Conservation (phyloP, 1,140 invertebrate genomes). For the Prorops nasuta region DNA sequence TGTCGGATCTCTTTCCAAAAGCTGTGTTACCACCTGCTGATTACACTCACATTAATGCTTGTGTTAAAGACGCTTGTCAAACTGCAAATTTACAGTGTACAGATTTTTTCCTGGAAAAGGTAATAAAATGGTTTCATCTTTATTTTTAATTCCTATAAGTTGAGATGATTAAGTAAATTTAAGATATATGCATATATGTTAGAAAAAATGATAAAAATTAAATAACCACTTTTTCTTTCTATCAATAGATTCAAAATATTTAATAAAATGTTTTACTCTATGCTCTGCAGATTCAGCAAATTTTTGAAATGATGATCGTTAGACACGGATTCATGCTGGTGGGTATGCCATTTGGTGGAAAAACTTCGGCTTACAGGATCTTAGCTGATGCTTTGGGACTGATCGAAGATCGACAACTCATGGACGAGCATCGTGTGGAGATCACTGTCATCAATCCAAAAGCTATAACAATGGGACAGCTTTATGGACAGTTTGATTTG, state of each 20-base stretch:
- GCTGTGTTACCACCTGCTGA: conserved; percentile 75
- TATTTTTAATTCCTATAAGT: too few relatives aligned
- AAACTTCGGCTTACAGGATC: conserved; percentile 76
- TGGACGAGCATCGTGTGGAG: conserved; percentile 87
- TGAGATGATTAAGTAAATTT: too few relatives aligned
- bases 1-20: conserved; percentile 89
- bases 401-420: conserved; percentile 75
- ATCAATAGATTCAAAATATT: too few relatives aligned
- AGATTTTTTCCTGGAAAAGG: conserved; percentile 84
- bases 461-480: conserved; percentile 92
- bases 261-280: not conserved
- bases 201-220: too few relatives aligned
- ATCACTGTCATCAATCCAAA: conserved; percentile 94
- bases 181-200: too few relatives aligned
- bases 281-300: conserved; percentile 68
- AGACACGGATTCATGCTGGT: conserved; percentile 88
- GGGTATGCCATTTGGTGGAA: conserved; percentile 87
- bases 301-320: conserved; percentile 97
- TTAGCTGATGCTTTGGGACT: conserved; percentile 75
- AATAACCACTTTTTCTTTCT: too few relatives aligned
- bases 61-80: conserved; percentile 66
- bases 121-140: not conserved
- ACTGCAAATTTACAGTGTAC: conserved; percentile 82
- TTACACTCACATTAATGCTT: conserved; percentile 59
- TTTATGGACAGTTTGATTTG: conserved; percentile 94